Percentiles rank a stretch among this genome's conserved stretches.
Evolutionary conservation across 2,797 vertebrate genomes (phyloP).

Genomic region (Australoheros facetus): DNA sequence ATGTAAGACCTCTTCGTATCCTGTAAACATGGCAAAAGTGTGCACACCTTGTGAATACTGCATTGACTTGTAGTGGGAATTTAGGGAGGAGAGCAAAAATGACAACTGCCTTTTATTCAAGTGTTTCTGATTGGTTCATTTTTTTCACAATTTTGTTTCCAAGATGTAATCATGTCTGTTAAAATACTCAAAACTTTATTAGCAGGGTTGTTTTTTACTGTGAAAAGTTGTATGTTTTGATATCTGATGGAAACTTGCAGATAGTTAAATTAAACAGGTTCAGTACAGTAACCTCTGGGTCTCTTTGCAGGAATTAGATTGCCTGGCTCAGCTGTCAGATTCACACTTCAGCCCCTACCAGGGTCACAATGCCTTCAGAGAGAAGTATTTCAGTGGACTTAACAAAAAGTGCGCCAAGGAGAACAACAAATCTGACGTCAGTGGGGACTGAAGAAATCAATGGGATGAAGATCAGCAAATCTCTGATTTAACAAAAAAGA

Average conservation of each 20-base stretch:
- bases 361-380: conserved; percentile 96
- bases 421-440: conserved; percentile 42
- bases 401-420: conserved; percentile 89
- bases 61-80: neutral
- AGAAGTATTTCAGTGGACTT: conserved; percentile 96
- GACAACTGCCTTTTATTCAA: neutral
- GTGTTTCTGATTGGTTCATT: neutral
- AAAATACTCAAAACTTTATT: neutral
- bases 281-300: neutral
- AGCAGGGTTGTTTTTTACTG: neutral
- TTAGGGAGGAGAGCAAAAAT: neutral
- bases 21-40: conserved; percentile 28
- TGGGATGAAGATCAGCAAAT: neutral
- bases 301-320: conserved; percentile 84
- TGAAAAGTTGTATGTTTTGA: neutral
- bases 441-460: conserved; percentile 28
- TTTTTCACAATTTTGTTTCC: neutral
- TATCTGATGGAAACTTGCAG: neutral
- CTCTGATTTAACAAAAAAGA: neutral
- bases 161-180: neutral
- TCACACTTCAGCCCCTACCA: conserved; percentile 84
- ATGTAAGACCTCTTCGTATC: neutral
- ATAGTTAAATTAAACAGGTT: neutral
- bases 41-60: conserved; percentile 6
- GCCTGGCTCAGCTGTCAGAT: conserved; percentile 78